Base-by-base conservation (phyloP, 2,888 invertebrate genomes). In the Fragum fragum region DNA sequence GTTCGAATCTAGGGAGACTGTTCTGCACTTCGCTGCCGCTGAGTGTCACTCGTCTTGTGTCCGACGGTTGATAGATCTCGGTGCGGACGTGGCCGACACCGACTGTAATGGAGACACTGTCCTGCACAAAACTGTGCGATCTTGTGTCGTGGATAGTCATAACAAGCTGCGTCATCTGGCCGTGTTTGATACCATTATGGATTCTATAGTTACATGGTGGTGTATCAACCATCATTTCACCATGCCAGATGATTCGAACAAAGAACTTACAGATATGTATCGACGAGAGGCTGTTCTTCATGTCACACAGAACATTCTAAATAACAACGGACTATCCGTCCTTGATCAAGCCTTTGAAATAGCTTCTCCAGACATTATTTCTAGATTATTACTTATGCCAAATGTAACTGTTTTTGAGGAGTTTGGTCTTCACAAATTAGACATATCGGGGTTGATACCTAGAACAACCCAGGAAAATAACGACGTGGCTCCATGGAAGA, bases 381-480 rank as follows among this genome's bases (percentile, higher is more conserved):
- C 71, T 23, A 61, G 79, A 7, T 36, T 86, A n/a, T 18, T 83
- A 1, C 32, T 83, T 63, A 81, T 83, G 79, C 70, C 87, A 1
- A 86, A 88, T 26, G 91, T 94, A 21, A 91, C 89, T 68, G 76
- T 76, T 29, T 88, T 90, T 68, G 59, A 72, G 0, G 76, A 81
- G 21, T 11, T 18, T 5, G 59, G 68, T 11, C 53, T 81, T 18
- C 61, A 79, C 21, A 70, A 83, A 3, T 92, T 89, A 80, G 93
- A 93, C 77, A 87, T 94, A 39, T 92, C 92, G 5, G 79, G 88
- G 72, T 68, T 92, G 42, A 91, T 87, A 1, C 91, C 91, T 0
- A 72, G 79, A 59, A 91, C 91, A 21, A 86, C 85, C 72, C 69
- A 79, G 36, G 9, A 21, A 9, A 21, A 47, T 42, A 78, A 81